Evolutionary conservation across 2,888 invertebrate genomes (phyloP).

Genomic region (Frankliniella intonsa): DNA sequence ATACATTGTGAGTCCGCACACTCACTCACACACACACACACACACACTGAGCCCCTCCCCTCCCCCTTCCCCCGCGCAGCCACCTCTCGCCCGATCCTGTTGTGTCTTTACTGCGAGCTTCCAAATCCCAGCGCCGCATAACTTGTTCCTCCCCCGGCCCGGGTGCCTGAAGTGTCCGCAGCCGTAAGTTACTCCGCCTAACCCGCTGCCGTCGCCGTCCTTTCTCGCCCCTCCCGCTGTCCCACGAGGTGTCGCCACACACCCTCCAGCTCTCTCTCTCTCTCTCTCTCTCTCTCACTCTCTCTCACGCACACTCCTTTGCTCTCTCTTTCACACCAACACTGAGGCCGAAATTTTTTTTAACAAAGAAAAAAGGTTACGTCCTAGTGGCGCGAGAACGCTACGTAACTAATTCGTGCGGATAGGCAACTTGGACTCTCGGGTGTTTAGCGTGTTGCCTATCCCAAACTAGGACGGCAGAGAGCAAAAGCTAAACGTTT

Average conservation of each 20-base stretch:
- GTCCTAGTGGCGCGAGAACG: no score
- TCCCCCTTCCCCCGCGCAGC: not conserved
- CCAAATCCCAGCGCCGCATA: slow-evolving; percentile 1
- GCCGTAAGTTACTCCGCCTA: not conserved
- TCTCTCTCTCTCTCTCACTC: no score
- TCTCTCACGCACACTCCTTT: no score
- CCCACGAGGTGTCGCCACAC: not conserved
- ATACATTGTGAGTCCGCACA: not conserved
- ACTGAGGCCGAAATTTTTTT: no score
- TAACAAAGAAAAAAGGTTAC: no score
- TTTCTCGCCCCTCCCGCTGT: not conserved
- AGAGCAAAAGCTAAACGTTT: no score
- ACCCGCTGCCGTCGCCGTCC: not conserved
- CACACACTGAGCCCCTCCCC: not conserved
- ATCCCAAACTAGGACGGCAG: no score
- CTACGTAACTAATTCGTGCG: no score
- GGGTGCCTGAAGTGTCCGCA: not conserved
- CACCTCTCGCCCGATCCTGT: not conserved
- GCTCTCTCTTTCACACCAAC: no score
- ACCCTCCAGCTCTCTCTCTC: no score
- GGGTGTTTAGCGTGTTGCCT: no score
- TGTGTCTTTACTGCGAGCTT: slow-evolving; percentile 15
- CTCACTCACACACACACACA: not conserved
- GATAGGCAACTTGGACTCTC: no score
- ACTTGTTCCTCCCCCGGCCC: not conserved